These are phyloP conservation scores for Lacerta bilineata DNA, from an alignment of 2,797 vertebrate species.

Conservation along the genomic window DNA sequence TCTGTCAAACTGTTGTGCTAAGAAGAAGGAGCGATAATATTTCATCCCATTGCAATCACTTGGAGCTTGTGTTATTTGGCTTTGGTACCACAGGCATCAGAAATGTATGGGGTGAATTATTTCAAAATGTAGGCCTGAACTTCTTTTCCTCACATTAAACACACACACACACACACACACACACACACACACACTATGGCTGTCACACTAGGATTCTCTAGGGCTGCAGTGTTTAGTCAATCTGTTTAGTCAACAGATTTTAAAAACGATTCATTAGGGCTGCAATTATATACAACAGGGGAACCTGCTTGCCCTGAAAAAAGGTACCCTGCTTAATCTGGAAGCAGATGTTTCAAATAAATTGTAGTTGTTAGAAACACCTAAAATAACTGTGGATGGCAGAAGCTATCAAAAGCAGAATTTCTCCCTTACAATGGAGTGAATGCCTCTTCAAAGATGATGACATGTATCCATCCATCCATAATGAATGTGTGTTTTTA, in stretches of 20 bases:
- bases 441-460: too few relatives aligned
- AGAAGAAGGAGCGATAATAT: slow-evolving; percentile 39
- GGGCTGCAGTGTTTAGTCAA: not conserved
- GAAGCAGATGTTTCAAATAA: too few relatives aligned
- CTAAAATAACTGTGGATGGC: too few relatives aligned
- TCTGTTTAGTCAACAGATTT: not conserved
- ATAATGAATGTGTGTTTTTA: too few relatives aligned
- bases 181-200: not conserved
- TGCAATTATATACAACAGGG: too few relatives aligned
- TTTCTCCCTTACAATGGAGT: too few relatives aligned
- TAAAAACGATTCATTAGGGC: not conserved
- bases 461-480: too few relatives aligned
- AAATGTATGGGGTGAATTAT: slow-evolving; percentile 14
- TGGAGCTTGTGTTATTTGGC: slow-evolving; percentile 31
- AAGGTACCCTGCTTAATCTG: too few relatives aligned
- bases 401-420: too few relatives aligned
- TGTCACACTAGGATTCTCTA: not conserved
- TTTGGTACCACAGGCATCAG: not conserved
- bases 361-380: too few relatives aligned
- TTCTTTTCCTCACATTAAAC: not conserved
- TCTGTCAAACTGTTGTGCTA: slow-evolving; percentile 46
- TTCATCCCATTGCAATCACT: slow-evolving; percentile 7
- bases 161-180: not conserved
- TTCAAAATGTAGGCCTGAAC: slow-evolving; percentile 22
- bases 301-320: not conserved